Percentiles rank a stretch among this genome's conserved stretches.
phyloP scores from a whole-genome alignment of 2,113 vertebrate genomes.

The Cyprinodon brontotheroides region DNA sequence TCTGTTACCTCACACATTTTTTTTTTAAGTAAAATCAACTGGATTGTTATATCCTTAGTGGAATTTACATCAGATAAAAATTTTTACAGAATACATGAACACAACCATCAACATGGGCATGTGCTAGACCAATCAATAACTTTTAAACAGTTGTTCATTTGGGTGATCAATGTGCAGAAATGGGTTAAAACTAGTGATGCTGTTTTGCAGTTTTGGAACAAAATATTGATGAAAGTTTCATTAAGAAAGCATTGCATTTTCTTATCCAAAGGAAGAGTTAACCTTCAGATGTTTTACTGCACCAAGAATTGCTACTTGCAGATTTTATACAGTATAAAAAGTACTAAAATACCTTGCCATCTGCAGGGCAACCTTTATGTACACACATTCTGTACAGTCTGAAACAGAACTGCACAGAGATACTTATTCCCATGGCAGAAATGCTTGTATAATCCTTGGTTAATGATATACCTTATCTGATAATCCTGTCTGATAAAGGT shows the following conservation, averaged over 20 bases:
- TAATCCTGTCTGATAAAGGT: slow-evolving; percentile 74
- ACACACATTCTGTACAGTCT: slow-evolving; percentile 4
- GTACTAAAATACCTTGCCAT: neutral
- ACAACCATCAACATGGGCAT: neutral
- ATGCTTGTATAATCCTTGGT: slow-evolving; percentile 63
- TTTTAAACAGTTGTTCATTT: too few species aligned
- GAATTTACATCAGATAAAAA: neutral
- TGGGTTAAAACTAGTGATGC: too few species aligned
- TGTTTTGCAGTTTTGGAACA: neutral
- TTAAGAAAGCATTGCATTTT: neutral
- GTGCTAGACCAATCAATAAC: too few species aligned
- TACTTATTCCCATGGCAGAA: slow-evolving; percentile 34
- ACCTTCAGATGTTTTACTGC: neutral
- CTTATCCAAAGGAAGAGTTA: neutral
- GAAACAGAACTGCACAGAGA: slow-evolving; percentile 1
- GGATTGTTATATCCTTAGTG: neutral
- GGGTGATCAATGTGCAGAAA: too few species aligned
- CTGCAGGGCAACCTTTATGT: neutral
- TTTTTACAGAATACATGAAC: neutral
- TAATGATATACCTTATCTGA: slow-evolving; percentile 76
- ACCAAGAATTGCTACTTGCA: neutral
- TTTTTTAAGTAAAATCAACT: neutral
- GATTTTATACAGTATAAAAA: too few species aligned
- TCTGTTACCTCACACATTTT: neutral
- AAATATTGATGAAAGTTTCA: neutral